Conservation (phyloP, 2,113 vertebrate genomes). For the Mola mola region DNA sequence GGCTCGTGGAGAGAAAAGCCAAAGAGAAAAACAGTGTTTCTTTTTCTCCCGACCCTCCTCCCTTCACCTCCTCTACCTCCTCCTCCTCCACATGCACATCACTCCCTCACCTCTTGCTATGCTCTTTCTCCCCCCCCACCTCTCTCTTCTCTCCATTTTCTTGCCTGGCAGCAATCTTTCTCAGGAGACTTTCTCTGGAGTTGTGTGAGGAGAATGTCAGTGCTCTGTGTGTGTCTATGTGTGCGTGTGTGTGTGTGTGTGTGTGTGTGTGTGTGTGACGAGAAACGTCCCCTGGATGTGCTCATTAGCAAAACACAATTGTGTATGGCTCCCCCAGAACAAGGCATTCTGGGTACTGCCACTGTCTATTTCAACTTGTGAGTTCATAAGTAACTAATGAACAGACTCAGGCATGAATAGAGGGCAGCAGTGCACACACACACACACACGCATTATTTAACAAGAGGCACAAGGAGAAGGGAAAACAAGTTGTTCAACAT, state of each 20-base stretch:
- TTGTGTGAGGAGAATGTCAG: constrained; percentile 73
- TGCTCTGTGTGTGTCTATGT: constrained; percentile 44
- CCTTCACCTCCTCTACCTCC: neutral
- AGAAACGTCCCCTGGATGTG: constrained; percentile 65
- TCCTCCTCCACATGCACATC: constrained; percentile 2
- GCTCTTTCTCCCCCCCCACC: constrained; percentile 38
- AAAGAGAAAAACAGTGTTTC: constrained; percentile 17
- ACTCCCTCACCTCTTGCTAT: constrained; percentile 57
- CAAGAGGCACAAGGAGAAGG: neutral
- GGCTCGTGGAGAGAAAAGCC: constrained; percentile 18
- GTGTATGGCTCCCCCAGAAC: constrained; percentile 56
- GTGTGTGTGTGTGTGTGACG: neutral
- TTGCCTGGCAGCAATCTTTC: constrained; percentile 71
- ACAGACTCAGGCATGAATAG: constrained; percentile 53
- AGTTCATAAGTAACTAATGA: constrained; percentile 59
- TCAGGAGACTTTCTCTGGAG: constrained; percentile 71
- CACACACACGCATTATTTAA: constrained; percentile 10
- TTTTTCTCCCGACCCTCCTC: neutral
- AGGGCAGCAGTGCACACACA: constrained; percentile 1
- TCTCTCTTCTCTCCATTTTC: constrained; percentile 47
- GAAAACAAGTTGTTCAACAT: constrained; percentile 12
- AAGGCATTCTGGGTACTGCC: constrained; percentile 70
- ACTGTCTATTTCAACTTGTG: constrained; percentile 47
- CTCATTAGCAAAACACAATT: constrained; percentile 75
- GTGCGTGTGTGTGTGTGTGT: constrained; percentile 1